Base-by-base conservation (phyloP, 2,113 vertebrate genomes). In the Chaetops frenatus region DNA sequence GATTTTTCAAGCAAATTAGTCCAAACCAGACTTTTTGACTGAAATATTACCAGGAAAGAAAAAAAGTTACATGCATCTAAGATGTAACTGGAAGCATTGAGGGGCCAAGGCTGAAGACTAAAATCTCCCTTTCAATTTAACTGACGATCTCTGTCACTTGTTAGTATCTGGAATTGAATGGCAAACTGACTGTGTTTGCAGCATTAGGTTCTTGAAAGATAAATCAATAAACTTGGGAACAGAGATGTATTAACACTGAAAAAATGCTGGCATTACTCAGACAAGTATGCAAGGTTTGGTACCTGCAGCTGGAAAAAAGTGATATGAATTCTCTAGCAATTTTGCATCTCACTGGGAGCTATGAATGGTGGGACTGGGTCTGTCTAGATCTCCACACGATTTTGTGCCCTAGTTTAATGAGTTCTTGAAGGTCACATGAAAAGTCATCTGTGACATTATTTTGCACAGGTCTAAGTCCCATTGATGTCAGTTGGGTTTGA, bases 301-400 rank as follows among this genome's bases (percentile, higher is more conserved):
- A 65, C 8, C 20, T 45, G 50, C 62, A 82, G 10, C 38, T 86
- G 44, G 16, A 51, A 91, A 47, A 61, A 12, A 31, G 18, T 27
- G 14, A 17, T 44, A 29, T 29, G 67, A 83, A 54, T 78, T 60
- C 44, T 48, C n/a, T 48, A 24, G 54, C 29, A 57, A 9, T 13
- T 33, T 10, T 57, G 9, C 23, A 12, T 50, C 80, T 80, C 35
- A 25, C 8, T 8, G 3, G 38, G 38, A 87, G 33, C 16, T 51
- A 2, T 27, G 45, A 72, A 23, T 0, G 0, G 11, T 53, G 50
- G 23, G 35, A 8, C 11, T 76, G 54, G 9, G 16, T 29, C 47
- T 69, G 9, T 31, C 29, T 21, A 77, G 22, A 23, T 85, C 27
- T 79, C 21, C 5, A 18, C 21, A 12, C 50, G 45, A 57, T n/a